phyloP scores from a whole-genome alignment of 2,113 vertebrate species.

The Argyrosomus japonicus region DNA sequence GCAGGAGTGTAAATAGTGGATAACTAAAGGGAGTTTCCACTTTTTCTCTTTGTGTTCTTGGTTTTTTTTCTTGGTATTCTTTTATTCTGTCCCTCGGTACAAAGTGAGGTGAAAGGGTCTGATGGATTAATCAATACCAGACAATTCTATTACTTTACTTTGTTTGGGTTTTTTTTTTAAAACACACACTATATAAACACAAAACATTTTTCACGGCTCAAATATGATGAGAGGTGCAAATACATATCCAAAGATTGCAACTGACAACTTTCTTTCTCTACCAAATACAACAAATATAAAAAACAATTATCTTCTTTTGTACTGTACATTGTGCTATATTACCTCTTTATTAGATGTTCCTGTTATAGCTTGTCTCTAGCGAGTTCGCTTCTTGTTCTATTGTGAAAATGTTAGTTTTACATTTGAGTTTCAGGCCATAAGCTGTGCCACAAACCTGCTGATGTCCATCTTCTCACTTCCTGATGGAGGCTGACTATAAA shows the following conservation, averaged over 20 bases:
- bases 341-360: neutral
- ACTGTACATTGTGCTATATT: neutral
- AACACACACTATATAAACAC: neutral
- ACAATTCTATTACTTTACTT: slow-evolving; percentile 8
- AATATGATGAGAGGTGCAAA: neutral
- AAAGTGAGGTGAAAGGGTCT: slow-evolving; percentile 15
- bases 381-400: neutral
- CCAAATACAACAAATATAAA: neutral
- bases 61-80: too few relatives aligned
- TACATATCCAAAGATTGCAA: neutral
- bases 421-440: neutral
- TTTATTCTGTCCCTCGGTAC: slow-evolving; percentile 9
- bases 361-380: neutral
- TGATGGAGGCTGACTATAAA: neutral
- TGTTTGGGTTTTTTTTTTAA: neutral
- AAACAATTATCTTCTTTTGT: neutral
- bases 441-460: neutral
- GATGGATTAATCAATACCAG: slow-evolving; percentile 39
- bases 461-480: neutral
- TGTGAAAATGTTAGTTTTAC: neutral
- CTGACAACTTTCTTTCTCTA: neutral
- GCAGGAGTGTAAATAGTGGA: slow-evolving; percentile 9
- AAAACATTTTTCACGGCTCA: neutral
- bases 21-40: slow-evolving; percentile 22
- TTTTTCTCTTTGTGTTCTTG: neutral